Evolutionary conservation across 1,140 invertebrate species (phyloP).

Genomic region (Palaemon carinicauda): DNA sequence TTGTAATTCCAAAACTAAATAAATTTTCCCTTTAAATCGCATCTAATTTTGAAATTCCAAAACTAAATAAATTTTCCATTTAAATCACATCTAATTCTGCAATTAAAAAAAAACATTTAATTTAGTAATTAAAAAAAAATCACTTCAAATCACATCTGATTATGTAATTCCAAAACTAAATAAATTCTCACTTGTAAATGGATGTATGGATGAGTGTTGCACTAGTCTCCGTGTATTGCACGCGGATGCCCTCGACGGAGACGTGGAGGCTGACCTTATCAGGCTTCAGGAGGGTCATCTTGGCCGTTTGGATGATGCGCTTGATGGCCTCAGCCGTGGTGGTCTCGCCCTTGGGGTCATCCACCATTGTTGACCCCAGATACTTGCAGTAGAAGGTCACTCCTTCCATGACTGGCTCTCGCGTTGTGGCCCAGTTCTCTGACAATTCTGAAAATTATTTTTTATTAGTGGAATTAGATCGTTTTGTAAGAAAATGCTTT

Average conservation of each 20-base stretch:
- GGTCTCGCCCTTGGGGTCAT: conserved; percentile 72
- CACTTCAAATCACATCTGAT: too few relatives aligned
- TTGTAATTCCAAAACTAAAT: too few relatives aligned
- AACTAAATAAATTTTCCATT: too few relatives aligned
- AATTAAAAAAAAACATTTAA: too few relatives aligned
- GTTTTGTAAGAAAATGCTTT: too few relatives aligned
- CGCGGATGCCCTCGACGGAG: conserved; percentile 75
- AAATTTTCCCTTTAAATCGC: too few relatives aligned
- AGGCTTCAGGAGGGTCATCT: conserved; percentile 71
- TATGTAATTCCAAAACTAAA: too few relatives aligned
- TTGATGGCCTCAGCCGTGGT: conserved; percentile 76
- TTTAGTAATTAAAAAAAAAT: too few relatives aligned
- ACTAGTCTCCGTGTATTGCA: conserved; percentile 75
- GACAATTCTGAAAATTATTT: conserved; percentile 73
- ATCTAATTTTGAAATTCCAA: too few relatives aligned
- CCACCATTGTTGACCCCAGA: conserved; percentile 75
- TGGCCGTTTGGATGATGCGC: conserved; percentile 69
- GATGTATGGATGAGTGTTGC: conserved; percentile 80
- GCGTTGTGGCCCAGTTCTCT: conserved; percentile 79
- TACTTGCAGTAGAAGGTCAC: conserved; percentile 78
- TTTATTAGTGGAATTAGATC: too few relatives aligned
- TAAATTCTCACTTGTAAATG: conserved; percentile 78
- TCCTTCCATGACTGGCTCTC: conserved; percentile 71
- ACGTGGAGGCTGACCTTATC: conserved; percentile 70
- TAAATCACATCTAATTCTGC: too few relatives aligned